Base-by-base conservation (phyloP, 2,888 invertebrate species). In the Papilio protenor region DNA sequence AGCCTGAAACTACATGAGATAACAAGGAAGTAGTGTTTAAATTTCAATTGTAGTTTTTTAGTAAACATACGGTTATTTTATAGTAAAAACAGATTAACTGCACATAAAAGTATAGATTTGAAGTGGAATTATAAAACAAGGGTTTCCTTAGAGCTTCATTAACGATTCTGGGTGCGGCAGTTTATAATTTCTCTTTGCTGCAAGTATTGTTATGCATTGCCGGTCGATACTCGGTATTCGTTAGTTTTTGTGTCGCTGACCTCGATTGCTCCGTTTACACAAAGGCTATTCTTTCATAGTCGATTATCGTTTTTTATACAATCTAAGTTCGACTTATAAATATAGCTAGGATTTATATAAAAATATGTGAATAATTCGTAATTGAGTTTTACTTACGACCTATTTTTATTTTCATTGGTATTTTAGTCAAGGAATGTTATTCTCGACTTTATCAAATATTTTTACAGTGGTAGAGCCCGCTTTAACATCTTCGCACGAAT, bases 211-310 rank as follows among this genome's bases (percentile, higher is more conserved):
- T 40, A 66, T 74, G 64, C 64, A 33, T 49, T 57, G 47, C 18
- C 23, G 33, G 52, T 75, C 66, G 45, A 69, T 66, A 75, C 8
- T 12, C 33, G 16, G 52, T 69, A 52, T 55, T 52, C 64, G 27
- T n/a, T 49, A 21, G 47, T 33, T 64, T 61, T 74, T 74, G 59
- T 52, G 66, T 45, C 66, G 55, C 27, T 55, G 75, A 75, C 69
- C 75, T 75, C 75, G 66, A 69, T 40, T 40, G 55, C 69, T n/a
- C 40, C 18, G 75, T 69, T 33, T 33, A 11, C 52, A 69, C 69
- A 75, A 75, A 69, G 75, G 55, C 21, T 52, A 49, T 61, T 61
- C 16, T 59, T 73, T 74, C 23, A 64, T 64, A 64, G 49, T 64
- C 40, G 64, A 64, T 64, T 64, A 33, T 18, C 2, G 18, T 64